Conservation (phyloP, 2,888 invertebrate genomes). For the Lepidonotus clava region DNA sequence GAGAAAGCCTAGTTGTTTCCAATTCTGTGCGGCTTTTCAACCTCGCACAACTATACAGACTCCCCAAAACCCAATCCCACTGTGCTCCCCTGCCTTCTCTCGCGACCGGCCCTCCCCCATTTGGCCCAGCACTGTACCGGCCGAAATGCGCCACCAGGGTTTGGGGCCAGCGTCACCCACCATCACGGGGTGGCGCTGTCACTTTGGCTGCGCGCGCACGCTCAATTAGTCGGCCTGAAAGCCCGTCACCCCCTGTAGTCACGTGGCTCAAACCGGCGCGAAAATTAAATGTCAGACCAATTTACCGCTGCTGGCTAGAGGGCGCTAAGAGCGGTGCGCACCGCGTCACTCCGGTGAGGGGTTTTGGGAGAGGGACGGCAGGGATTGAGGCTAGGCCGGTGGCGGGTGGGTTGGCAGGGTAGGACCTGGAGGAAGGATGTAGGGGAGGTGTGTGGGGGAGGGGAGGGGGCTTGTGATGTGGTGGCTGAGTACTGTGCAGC, state of each 20-base stretch:
- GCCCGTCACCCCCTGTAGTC: slow-evolving; percentile 15
- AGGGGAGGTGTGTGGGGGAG: neutral
- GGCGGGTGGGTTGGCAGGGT: neutral
- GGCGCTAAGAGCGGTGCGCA: slow-evolving; percentile 3
- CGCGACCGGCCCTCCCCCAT: neutral
- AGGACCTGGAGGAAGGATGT: neutral
- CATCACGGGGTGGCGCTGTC: slow-evolving; percentile 40
- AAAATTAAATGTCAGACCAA: slow-evolving; percentile 46
- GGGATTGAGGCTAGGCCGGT: neutral
- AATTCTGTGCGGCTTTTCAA: neutral
- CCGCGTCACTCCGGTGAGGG: neutral
- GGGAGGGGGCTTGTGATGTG: neutral
- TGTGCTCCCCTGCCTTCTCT: neutral
- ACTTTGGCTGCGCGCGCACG: slow-evolving; percentile 28
- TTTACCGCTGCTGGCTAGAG: slow-evolving; percentile 11
- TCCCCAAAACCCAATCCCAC: neutral
- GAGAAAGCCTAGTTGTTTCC: neutral
- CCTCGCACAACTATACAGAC: neutral
- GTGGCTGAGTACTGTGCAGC: no score
- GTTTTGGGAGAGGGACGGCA: neutral
- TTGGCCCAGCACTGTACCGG: neutral
- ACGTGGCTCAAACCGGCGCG: slow-evolving; percentile 25
- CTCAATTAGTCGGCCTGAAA: slow-evolving; percentile 43
- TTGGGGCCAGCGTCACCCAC: slow-evolving; percentile 16
- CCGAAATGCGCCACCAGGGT: slow-evolving; percentile 11